Evolutionary conservation across 1,140 invertebrate genomes (phyloP), one percentile per base, ranked within the genome.

Genomic region (Amyelois transitella): DNA sequence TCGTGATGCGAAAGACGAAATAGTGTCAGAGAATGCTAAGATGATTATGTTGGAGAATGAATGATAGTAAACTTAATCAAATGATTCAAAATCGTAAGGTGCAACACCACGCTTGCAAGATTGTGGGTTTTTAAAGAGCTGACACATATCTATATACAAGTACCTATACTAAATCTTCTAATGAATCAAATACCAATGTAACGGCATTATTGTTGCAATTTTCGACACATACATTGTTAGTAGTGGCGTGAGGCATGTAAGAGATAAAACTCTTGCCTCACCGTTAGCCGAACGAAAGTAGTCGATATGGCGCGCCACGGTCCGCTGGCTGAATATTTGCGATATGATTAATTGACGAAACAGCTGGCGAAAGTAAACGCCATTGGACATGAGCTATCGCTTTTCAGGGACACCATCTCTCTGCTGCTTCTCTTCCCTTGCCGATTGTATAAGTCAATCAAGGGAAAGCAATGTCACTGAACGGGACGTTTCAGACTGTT

Each of bases 281-380:
- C 32, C 32, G 32, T 38, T 38, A 28, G 3, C 25, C 7, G 32
- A 38, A 38, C 32, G 32, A 38, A 38, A 38, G 32, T 38, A 38
- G 12, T 38, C 32, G 32, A 38, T 38, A 38, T 14, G 2, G 22
- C 22, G n/a, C 32, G 32, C 5, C 32, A 38, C 32, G 32, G 12
- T 38, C n/a, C 32, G 32, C 32, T 38, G 32, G 32, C 32, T 14
- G 32, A 58, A 54, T 54, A 52, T 50, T n/a, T n/a, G 24, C 48
- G 47, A 62, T 55, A 56, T 61, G 20, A 38, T 38, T 38, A 38
- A 38, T 38, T 38, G 32, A 38, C 32, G 32, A 38, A 38, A 38
- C n/a, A 38, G 8, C 32, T 14, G 32, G 32, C 32, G 32, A 38
- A 38, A 38, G 32, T 14, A 38, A 38, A 38, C 32, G 32, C 5